phyloP scores from a whole-genome alignment of 2,797 vertebrate genomes.

The Pogoniulus pusillus region DNA sequence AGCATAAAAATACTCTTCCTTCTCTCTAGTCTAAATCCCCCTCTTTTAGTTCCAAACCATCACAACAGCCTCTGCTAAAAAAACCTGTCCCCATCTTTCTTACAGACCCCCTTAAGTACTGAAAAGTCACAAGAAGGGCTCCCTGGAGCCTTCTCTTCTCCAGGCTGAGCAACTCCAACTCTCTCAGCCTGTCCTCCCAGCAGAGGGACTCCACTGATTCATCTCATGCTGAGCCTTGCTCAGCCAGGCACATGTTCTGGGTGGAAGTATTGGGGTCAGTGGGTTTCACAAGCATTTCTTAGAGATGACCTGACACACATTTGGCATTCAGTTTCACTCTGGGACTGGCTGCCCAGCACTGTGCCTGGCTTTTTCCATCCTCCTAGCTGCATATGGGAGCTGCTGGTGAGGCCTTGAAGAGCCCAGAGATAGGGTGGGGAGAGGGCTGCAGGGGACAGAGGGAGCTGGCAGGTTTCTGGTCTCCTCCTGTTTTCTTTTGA shows the following conservation, averaged over 20 bases:
- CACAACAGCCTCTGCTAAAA: too few relatives aligned
- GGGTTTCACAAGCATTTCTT: not conserved
- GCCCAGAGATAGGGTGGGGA: not conserved
- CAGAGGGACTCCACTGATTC: not conserved
- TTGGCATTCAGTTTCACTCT: not conserved
- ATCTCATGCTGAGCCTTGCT: not conserved
- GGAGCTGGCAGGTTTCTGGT: not conserved
- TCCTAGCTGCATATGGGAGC: not conserved
- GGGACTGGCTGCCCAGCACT: not conserved
- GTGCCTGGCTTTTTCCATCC: accelerated
- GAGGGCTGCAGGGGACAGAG: not conserved
- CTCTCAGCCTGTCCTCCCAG: not conserved
- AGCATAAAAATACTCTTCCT: too few relatives aligned
- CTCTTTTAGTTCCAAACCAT: too few relatives aligned
- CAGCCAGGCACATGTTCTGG: not conserved
- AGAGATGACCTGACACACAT: not conserved
- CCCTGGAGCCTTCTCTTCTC: not conserved
- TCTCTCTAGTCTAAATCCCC: too few relatives aligned
- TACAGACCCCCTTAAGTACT: too few relatives aligned
- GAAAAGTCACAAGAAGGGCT: too few relatives aligned
- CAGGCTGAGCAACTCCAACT: not conserved
- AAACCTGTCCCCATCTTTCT: too few relatives aligned
- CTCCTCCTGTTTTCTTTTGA: constrained; percentile 43
- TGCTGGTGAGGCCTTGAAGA: not conserved
- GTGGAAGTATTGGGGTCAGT: not conserved